phyloP scores from a whole-genome alignment of 2,113 vertebrate genomes.

The Halichoerus grypus region DNA sequence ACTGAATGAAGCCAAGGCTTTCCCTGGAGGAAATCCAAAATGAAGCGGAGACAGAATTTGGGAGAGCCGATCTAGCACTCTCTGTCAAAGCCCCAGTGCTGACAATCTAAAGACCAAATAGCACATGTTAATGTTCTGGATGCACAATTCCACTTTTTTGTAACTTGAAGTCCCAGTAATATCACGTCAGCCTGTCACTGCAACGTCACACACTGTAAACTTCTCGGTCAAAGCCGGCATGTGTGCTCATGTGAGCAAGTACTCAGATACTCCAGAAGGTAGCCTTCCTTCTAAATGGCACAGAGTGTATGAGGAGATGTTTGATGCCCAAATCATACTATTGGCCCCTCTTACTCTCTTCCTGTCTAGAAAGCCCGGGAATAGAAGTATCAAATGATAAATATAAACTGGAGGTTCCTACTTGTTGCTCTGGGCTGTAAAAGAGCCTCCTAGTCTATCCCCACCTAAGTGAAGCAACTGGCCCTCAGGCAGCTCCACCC shows the following conservation, averaged over 20 bases:
- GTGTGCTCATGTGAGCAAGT: background rate
- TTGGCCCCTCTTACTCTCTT: background rate
- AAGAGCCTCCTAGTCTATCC: accelerated
- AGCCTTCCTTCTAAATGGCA: background rate
- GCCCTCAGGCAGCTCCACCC: background rate
- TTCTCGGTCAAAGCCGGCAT: background rate
- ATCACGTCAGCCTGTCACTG: background rate
- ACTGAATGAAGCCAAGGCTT: background rate
- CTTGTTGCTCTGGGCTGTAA: too few species aligned
- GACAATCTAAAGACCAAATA: background rate
- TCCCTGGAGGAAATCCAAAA: background rate
- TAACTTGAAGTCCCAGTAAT: background rate
- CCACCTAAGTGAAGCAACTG: background rate
- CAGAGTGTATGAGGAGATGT: background rate
- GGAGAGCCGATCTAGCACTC: background rate
- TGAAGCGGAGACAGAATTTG: background rate
- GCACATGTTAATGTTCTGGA: accelerated
- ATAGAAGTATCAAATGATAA: background rate
- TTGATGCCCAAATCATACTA: background rate
- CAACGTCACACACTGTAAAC: background rate
- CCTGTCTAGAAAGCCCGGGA: background rate
- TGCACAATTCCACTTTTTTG: background rate
- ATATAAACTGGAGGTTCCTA: background rate
- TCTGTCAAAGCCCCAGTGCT: background rate
- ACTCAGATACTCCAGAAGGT: background rate